Evolutionary conservation across 2,888 invertebrate species (phyloP), one percentile per base, ranked within the genome.

Genomic region (Chloromyia formosa): DNA sequence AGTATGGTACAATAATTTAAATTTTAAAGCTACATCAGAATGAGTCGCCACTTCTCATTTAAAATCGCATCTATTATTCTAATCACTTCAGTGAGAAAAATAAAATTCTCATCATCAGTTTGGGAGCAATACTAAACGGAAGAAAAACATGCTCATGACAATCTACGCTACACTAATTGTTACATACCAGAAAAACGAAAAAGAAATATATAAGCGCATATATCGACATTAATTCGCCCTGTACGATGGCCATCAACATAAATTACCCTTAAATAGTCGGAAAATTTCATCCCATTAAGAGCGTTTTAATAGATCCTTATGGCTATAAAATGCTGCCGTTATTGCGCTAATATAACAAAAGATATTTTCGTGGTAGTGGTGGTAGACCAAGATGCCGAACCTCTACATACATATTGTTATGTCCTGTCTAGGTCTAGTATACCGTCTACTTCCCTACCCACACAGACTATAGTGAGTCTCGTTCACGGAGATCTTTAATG

Each of bases 281-380:
- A 71, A 71, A 71, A 71, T 71, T 71, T 71, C 58, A 10, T 56
- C 40, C 56, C 71, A 71, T 71, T 56, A 71, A 71, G 56, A 40
- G 35, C 71, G 66, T 27, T 71, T 71, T 71, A 71, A 71, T 71
- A 71, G 45, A 58, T 71, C 71, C 71, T 71, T 71, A 71, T 40
- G 71, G 58, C 58, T 58, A 56, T 71, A 58, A 71, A 71, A 71
- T 40, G 56, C 53, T 71, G 56, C 71, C n/a, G 40, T 58, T 71
- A 71, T 71, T 35, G 35, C 7, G 49, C 58, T 71, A 45, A 56
- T 71, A 56, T 54, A 69, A 23, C 68, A 62, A 62, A 40, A 62
- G 62, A 62, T 20, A 35, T 35, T 35, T 35, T 35, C 27, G 27
- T 35, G 27, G 27, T 35, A 7, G 2, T 7, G 27, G 2, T 35